Evolutionary conservation across 2,797 vertebrate species (phyloP).

Genomic region (Acanthurus lineatus): DNA sequence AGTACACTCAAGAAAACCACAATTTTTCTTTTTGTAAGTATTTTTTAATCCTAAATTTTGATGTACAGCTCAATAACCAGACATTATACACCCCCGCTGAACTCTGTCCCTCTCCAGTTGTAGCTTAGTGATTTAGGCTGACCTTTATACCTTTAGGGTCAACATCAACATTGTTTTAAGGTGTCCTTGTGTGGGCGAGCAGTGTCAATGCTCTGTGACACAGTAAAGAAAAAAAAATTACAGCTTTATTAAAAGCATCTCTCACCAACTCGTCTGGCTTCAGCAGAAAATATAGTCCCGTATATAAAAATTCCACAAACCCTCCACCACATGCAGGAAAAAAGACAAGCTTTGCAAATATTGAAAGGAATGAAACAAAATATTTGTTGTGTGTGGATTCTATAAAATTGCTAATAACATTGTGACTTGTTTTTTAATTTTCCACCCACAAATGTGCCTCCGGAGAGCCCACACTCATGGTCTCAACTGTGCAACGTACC

Average conservation of each 20-base stretch:
- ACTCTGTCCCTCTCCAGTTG: conserved; percentile 36
- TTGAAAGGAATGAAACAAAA: conserved; percentile 17
- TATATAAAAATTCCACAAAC: conserved; percentile 41
- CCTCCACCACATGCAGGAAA: conserved; percentile 41
- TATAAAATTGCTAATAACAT: conserved; percentile 3
- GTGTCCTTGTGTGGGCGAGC: conserved; percentile 48
- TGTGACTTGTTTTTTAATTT: conserved; percentile 60
- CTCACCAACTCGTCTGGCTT: conserved; percentile 5
- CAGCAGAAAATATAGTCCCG: conserved; percentile 59
- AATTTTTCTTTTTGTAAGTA: not conserved
- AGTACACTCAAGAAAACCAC: too few relatives aligned
- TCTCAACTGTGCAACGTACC: conserved; percentile 74
- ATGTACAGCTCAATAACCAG: conserved; percentile 17
- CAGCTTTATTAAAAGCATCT: conserved; percentile 49
- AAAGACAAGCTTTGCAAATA: conserved; percentile 41
- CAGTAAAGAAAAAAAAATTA: conserved; percentile 63
- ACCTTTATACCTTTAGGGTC: conserved; percentile 68
- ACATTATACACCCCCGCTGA: conserved; percentile 8
- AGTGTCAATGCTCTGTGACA: conserved; percentile 38
- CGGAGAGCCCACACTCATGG: conserved; percentile 64
- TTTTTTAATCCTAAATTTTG: conserved; percentile 1
- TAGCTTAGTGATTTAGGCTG: conserved; percentile 58
- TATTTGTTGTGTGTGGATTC: conserved; percentile 2
- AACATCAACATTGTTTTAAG: conserved; percentile 68
- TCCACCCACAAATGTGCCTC: conserved; percentile 60